These are phyloP conservation scores for Megaceryle torquata DNA, from an alignment of 2,113 vertebrate genomes.

Conservation along the genomic window DNA sequence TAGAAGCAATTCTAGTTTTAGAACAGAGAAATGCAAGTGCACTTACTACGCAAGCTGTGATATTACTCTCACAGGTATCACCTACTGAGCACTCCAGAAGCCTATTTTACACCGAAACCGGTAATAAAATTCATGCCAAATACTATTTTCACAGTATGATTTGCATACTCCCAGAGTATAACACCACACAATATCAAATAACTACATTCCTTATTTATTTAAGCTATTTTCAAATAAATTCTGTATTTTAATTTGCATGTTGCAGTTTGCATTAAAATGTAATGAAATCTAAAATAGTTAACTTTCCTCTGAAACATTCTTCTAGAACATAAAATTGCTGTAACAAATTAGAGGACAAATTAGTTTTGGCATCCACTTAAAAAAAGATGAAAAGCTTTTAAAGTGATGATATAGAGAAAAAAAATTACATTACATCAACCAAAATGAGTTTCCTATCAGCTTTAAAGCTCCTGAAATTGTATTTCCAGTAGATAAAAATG, in stretches of 20 bases:
- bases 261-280: neutral
- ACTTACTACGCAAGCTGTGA: neutral
- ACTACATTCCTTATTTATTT: neutral
- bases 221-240: neutral
- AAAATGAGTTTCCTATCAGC: constrained; percentile 29
- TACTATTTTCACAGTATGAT: neutral
- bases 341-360: constrained; percentile 56
- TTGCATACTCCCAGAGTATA: neutral
- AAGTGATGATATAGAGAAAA: constrained; percentile 27
- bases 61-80: neutral
- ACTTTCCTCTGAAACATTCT: neutral
- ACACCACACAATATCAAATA: neutral
- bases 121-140: constrained; percentile 50
- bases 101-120: neutral
- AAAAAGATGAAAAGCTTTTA: constrained; percentile 49
- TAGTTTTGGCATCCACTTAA: constrained; percentile 35
- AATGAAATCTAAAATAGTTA: constrained; percentile 17
- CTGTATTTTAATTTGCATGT: neutral
- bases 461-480: constrained; percentile 34
- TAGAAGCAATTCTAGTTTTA: neutral
- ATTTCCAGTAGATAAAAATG: constrained; percentile 54
- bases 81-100: neutral
- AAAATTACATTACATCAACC: neutral
- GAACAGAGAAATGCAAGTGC: neutral
- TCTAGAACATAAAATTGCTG: constrained; percentile 8